Conservation (phyloP, 2,797 vertebrate genomes). For the Uromys caudimaculatus region DNA sequence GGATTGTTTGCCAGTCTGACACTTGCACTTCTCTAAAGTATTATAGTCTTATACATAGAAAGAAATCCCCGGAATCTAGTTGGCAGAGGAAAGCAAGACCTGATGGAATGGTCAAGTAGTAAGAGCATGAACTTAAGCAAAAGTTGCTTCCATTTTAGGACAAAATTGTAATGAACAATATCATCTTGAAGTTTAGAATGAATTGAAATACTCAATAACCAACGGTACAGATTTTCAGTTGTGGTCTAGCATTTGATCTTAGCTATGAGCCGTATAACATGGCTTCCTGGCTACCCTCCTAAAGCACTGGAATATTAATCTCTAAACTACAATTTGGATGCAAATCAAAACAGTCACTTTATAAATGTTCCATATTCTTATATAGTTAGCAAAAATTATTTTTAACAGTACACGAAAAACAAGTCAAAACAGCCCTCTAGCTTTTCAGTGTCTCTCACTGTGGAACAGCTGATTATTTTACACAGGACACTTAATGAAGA, state of each 20-base stretch:
- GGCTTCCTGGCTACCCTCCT: not conserved
- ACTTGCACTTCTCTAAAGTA: not conserved
- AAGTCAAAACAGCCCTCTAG: not conserved
- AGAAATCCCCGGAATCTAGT: not conserved
- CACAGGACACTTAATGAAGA: not conserved
- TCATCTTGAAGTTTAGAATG: not conserved
- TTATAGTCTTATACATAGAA: not conserved
- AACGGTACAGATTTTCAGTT: not conserved
- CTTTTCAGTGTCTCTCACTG: not conserved
- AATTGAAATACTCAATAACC: not conserved
- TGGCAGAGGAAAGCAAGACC: not conserved
- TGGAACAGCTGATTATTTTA: not conserved
- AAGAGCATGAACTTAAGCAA: not conserved
- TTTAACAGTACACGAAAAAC: not conserved
- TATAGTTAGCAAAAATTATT: not conserved
- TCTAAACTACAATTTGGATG: not conserved
- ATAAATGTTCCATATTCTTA: constrained; percentile 8
- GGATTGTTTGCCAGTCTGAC: not conserved
- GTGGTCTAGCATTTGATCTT: not conserved
- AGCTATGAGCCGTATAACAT: not conserved
- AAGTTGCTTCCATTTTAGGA: constrained; percentile 34
- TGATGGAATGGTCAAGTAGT: not conserved
- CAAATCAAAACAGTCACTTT: constrained; percentile 14
- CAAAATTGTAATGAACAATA: constrained; percentile 14
- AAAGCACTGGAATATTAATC: not conserved